Conservation (phyloP, 2,113 vertebrate species). For the Perca flavescens region DNA sequence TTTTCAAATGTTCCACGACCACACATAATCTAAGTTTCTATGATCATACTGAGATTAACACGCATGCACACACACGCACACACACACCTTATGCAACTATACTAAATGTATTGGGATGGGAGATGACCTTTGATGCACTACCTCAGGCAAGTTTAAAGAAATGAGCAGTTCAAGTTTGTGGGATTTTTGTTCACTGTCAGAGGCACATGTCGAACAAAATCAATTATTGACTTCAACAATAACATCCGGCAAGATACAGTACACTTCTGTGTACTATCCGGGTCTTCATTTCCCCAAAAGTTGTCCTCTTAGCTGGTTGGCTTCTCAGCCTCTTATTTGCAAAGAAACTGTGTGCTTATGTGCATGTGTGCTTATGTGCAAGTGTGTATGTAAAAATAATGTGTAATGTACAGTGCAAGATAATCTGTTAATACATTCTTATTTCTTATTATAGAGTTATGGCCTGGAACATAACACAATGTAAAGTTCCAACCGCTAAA, state of each 20-base stretch:
- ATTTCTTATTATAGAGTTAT: not conserved
- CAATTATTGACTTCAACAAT: constrained; percentile 3
- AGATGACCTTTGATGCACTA: not conserved
- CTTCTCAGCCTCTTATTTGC: not conserved
- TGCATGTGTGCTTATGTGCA: not conserved
- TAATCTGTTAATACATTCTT: not conserved
- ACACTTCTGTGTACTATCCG: not conserved
- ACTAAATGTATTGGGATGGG: not conserved
- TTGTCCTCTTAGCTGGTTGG: not conserved
- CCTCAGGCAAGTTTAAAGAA: not conserved
- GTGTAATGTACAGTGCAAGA: not conserved
- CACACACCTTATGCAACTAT: not conserved
- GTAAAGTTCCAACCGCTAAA: constrained; percentile 6
- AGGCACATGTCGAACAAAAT: not conserved
- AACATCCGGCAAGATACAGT: not conserved
- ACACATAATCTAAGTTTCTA: constrained; percentile 53
- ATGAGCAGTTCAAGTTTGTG: not conserved
- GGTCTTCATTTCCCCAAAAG: not conserved
- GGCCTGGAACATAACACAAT: constrained; percentile 10
- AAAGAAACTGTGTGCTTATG: not conserved
- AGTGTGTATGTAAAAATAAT: not conserved
- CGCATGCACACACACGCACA: constrained; percentile 16
- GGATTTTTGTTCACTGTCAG: not conserved
- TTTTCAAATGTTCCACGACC: constrained; percentile 55
- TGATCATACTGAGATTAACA: constrained; percentile 48